Evolutionary conservation across 92 coral and sea anemone genomes (phyloP).

Genomic region (Parazoanthus darwini): DNA sequence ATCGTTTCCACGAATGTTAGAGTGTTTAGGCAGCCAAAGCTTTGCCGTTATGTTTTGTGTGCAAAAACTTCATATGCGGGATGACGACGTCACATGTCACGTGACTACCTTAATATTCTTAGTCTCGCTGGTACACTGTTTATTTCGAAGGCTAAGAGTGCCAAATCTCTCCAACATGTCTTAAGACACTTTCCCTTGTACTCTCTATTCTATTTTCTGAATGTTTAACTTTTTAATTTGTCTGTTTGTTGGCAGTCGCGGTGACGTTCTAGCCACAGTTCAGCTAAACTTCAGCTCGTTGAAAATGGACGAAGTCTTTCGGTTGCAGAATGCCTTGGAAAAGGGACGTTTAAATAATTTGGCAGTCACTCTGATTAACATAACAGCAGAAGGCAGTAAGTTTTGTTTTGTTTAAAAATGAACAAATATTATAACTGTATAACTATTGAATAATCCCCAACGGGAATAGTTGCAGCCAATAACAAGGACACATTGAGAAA

Average conservation of each 20-base stretch:
- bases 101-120: too few species aligned
- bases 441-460: neutral
- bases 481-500: too few species aligned
- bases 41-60: too few species aligned
- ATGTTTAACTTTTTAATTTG: neutral
- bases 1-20: too few species aligned
- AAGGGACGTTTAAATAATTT: neutral
- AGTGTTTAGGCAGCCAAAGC: too few species aligned
- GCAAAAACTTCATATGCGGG: too few species aligned
- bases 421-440: neutral
- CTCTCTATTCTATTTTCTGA: neutral
- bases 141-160: too few species aligned
- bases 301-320: neutral
- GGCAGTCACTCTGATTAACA: constrained; percentile 9
- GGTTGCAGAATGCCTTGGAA: constrained; percentile 2
- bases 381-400: constrained; percentile 30
- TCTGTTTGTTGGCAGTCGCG: neutral
- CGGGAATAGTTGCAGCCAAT: too few species aligned
- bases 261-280: neutral
- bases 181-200: too few species aligned
- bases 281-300: constrained; percentile 10
- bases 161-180: too few species aligned
- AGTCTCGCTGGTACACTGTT: too few species aligned
- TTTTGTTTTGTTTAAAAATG: neutral
- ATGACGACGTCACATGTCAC: too few species aligned